Evolutionary conservation across 2,797 vertebrate genomes (phyloP).

Genomic region (Botia kubotai): DNA sequence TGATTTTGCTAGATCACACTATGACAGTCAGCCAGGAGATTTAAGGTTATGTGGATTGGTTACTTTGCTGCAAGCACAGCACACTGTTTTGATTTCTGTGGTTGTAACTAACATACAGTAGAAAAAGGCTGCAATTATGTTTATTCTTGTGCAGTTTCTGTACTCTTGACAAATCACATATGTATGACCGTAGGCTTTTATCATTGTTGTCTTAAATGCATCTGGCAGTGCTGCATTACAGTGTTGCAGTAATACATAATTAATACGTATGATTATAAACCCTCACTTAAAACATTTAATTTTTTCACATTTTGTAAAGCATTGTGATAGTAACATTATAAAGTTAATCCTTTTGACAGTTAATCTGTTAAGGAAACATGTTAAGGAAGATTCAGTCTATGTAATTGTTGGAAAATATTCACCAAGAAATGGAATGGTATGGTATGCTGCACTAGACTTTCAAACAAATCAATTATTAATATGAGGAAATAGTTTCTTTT

Average conservation of each 20-base stretch:
- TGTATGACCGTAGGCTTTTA: not conserved
- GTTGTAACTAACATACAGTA: not conserved
- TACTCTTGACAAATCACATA: not conserved
- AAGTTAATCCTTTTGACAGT: no score
- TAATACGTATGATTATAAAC: not conserved
- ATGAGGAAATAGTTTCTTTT: slow-evolving; percentile 25
- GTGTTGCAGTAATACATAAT: slow-evolving; percentile 1
- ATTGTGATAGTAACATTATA: slow-evolving; percentile 7
- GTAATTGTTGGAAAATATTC: slow-evolving; percentile 17
- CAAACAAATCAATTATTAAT: slow-evolving; percentile 47
- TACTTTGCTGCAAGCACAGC: not conserved
- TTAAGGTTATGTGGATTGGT: not conserved
- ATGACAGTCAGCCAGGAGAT: not conserved
- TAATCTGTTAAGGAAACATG: slow-evolving; percentile 15
- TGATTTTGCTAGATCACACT: not conserved
- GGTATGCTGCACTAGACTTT: slow-evolving; percentile 38
- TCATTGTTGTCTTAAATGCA: slow-evolving; percentile 10
- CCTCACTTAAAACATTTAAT: not conserved
- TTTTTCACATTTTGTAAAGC: slow-evolving; percentile 3
- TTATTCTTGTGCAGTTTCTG: not conserved
- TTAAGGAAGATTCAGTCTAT: slow-evolving; percentile 19
- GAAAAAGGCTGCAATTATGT: not conserved
- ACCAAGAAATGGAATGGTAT: slow-evolving; percentile 14
- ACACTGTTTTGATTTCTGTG: not conserved
- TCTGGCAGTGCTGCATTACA: not conserved